Conservation (phyloP, 2,888 invertebrate genomes). For the Pristionchus entomophagus region DNA sequence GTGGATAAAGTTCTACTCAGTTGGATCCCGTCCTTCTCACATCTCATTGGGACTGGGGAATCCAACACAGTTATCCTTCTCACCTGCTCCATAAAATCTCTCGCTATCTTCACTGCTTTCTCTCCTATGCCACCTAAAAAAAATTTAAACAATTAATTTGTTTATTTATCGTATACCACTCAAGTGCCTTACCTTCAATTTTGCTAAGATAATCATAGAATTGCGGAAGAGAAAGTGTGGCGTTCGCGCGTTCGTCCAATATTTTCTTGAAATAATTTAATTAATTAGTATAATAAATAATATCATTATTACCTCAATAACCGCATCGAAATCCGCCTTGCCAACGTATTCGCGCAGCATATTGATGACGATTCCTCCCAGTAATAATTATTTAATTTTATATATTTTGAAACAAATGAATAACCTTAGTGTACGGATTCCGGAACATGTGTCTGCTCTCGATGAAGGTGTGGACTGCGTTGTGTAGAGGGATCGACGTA, state of each 20-base stretch:
- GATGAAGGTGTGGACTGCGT: background rate
- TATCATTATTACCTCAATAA: background rate
- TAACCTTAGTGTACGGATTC: background rate
- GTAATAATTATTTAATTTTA: background rate
- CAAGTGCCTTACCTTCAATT: background rate
- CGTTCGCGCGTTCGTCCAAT: background rate
- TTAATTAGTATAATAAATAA: too few relatives aligned
- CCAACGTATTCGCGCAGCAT: background rate
- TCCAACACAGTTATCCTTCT: too few relatives aligned
- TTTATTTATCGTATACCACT: too few relatives aligned
- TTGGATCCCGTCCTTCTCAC: too few relatives aligned
- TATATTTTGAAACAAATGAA: background rate
- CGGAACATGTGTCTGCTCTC: conserved; percentile 2
- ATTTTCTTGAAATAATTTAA: background rate
- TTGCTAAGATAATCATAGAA: background rate
- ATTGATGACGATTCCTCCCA: background rate
- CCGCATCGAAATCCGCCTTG: background rate
- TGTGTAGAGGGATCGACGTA: background rate
- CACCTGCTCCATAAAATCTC: background rate
- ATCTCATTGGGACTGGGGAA: too few relatives aligned
- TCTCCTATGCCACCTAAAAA: background rate
- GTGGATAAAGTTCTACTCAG: too few relatives aligned
- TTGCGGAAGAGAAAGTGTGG: background rate
- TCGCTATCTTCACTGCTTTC: background rate
- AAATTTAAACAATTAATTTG: too few relatives aligned